Conservation (phyloP, 2,113 vertebrate genomes). For the Cebus imitator region DNA sequence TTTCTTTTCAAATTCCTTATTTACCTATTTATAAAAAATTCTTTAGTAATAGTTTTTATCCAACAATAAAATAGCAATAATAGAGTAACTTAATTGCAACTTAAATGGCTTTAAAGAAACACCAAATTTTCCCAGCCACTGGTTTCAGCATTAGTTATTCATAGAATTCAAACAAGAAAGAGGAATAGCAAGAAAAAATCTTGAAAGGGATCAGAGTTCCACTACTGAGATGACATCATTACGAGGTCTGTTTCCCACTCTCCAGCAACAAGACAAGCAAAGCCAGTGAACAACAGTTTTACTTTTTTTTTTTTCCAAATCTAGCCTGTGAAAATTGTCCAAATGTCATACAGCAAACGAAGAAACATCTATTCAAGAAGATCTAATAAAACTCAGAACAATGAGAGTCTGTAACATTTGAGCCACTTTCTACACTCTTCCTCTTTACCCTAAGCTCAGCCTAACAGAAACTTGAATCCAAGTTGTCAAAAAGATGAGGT, state of each 20-base stretch:
- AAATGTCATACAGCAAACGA: neutral
- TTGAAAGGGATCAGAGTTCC: neutral
- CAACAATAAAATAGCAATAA: neutral
- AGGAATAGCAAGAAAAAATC: neutral
- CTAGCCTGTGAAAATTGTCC: neutral
- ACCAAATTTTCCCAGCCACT: neutral
- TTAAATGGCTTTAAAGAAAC: neutral
- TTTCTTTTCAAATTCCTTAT: neutral
- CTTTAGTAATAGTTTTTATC: neutral
- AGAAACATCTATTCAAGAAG: neutral
- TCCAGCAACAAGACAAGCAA: neutral
- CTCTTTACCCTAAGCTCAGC: neutral
- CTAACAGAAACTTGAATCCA: neutral
- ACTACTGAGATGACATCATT: neutral
- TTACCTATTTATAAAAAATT: neutral
- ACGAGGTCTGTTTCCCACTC: neutral
- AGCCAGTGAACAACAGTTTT: neutral
- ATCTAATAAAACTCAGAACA: neutral
- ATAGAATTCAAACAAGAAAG: neutral
- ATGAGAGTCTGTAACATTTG: neutral
- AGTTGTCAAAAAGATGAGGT: neutral
- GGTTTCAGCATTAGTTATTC: neutral
- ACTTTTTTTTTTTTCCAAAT: neutral
- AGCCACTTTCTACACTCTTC: accelerated
- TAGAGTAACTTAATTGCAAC: neutral